Evolutionary conservation across 2,797 vertebrate genomes (phyloP), one percentile per base, ranked within the genome.

Genomic region (Pangasius mekongensis): DNA sequence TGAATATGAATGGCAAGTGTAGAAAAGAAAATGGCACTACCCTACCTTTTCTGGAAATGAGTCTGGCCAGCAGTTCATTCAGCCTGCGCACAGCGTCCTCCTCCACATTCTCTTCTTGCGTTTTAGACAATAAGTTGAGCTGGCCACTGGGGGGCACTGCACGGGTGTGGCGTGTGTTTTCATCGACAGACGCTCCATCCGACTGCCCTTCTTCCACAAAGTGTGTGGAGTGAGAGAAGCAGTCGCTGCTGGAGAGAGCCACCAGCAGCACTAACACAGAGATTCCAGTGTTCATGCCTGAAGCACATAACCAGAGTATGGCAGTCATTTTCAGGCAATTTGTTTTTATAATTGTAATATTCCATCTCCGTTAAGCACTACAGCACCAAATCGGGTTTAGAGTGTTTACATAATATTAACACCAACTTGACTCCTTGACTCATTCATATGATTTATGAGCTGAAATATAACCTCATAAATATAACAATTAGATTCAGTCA

Each of bases 1-100:
- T 58, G 30, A 39, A 82, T 39, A 39, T 81, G 7, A 39, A 27
- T 7, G 20, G 14, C 14, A 3, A 30, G 11, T 54, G 36, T 27
- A 60, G 36, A 33, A 52, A 69, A 36, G 64, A 13, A n/a, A 52
- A 20, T 69, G 27, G 9, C 10, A 24, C 0, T 5, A 80, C 33
- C 90, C 88, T 90, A 96, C 96, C 94, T 94, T 94, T 96, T 87
- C 93, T 94, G 33, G 93, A 93, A 66, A 96, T 80, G 78, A 96
- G 92, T 91, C 91, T 93, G 90, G 93, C 93, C 91, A 96, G 93
- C 2, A 96, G 91, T 89, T 94, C 94, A 78, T 76, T 94, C 87
- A 96, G 93, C 81, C 91, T 94, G 89, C 84, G 92, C 0, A 86
- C 90, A 22, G 90, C 64, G 0, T 93, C 92, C 33, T 85, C 56